Percentiles rank a stretch among this genome's conserved stretches.
These are phyloP conservation scores for Plotosus lineatus DNA, from an alignment of 2,113 vertebrate species.

Conservation along the genomic window DNA sequence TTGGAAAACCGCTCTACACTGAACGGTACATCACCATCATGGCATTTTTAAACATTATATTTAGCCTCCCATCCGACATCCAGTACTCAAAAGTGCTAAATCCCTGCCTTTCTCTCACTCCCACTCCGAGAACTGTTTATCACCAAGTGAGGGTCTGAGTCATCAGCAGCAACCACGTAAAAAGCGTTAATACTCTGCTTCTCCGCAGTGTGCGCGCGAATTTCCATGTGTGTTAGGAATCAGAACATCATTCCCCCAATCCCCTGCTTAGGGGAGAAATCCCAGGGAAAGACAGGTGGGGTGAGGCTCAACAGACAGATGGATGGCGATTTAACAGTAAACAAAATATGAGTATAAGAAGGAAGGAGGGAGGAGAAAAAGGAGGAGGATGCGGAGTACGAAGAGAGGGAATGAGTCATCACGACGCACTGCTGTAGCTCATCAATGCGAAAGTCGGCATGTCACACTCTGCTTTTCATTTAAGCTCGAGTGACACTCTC, in stretches of 20 bases:
- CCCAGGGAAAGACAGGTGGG: background rate
- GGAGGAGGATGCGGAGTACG: background rate
- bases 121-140: slow-evolving; percentile 24
- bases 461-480: slow-evolving; percentile 24
- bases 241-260: background rate
- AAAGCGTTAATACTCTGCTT: slow-evolving; percentile 16
- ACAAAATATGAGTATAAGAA: slow-evolving; percentile 24
- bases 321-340: slow-evolving; percentile 53
- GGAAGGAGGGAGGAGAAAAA: background rate
- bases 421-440: slow-evolving; percentile 32
- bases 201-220: slow-evolving; percentile 21
- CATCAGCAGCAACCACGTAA: slow-evolving; percentile 35
- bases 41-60: slow-evolving; percentile 13
- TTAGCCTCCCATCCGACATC: slow-evolving; percentile 3
- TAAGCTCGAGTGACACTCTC: slow-evolving; percentile 2
- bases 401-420: slow-evolving; percentile 40
- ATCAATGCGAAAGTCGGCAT: slow-evolving; percentile 5
- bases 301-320: slow-evolving; percentile 45
- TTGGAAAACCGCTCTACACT: slow-evolving; percentile 2
- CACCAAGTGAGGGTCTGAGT: slow-evolving; percentile 42
- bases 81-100: slow-evolving; percentile 21
- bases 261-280: slow-evolving; percentile 9
- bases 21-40: background rate
- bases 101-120: slow-evolving; percentile 24
- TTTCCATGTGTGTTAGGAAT: slow-evolving; percentile 13